These are phyloP conservation scores for Asobara japonica DNA, from an alignment of 1,140 invertebrate species.

Conservation along the genomic window DNA sequence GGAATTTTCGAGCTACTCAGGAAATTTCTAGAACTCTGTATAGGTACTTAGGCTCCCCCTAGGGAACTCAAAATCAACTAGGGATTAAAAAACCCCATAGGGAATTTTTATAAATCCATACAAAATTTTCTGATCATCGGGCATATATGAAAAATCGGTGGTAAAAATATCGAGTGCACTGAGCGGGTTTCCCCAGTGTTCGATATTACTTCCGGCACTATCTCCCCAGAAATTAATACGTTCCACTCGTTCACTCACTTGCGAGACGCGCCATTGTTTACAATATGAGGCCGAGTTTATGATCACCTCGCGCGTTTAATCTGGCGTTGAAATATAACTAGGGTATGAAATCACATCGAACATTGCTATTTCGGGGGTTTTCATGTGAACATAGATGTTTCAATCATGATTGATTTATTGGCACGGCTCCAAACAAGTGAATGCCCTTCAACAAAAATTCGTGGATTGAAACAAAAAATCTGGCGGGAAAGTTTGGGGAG, in stretches of 20 bases:
- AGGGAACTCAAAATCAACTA: too few species aligned
- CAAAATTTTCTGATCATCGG: too few species aligned
- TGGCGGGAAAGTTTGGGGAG: too few species aligned
- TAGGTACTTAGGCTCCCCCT: too few species aligned
- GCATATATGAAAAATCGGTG: too few species aligned
- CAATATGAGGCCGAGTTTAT: background rate
- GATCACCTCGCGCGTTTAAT: background rate
- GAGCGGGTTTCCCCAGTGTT: too few species aligned
- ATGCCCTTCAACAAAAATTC: conserved; percentile 14
- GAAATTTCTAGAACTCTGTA: too few species aligned
- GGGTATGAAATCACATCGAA: background rate
- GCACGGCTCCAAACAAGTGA: conserved; percentile 32
- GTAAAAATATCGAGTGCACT: too few species aligned
- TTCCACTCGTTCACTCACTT: background rate
- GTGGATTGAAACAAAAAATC: too few species aligned
- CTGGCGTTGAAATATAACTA: conserved; percentile 2
- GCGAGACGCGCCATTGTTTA: background rate
- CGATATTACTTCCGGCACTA: background rate
- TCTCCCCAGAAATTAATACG: background rate
- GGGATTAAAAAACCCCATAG: too few species aligned
- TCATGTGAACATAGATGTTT: background rate
- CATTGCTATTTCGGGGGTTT: background rate
- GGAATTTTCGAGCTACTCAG: too few species aligned
- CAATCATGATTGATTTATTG: conserved; percentile 35
- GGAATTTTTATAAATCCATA: too few species aligned